phyloP scores from a whole-genome alignment of 2,888 invertebrate species.

The Leucophora obtusa region DNA sequence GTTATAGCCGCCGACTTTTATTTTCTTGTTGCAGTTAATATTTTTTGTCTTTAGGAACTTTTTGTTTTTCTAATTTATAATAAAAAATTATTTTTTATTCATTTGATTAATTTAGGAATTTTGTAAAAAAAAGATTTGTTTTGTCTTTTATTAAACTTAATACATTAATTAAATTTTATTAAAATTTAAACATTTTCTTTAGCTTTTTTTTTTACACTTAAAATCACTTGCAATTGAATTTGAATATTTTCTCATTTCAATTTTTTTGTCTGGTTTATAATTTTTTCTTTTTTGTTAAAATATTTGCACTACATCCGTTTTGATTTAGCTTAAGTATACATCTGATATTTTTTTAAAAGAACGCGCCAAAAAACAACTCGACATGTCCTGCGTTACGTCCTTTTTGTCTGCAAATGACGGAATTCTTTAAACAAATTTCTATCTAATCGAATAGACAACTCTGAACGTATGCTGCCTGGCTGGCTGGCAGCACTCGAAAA shows the following conservation, averaged over 20 bases:
- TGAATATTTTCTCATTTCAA: background rate
- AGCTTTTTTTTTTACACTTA: background rate
- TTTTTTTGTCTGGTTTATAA: constrained; percentile 7
- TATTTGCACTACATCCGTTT: constrained; percentile 30
- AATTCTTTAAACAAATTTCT: constrained; percentile 78
- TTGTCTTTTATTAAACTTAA: background rate
- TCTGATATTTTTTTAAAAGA: constrained; percentile 22
- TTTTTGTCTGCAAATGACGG: constrained; percentile 76
- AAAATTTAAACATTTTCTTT: background rate
- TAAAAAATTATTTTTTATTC: constrained; percentile 48
- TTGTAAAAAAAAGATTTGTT: constrained; percentile 3
- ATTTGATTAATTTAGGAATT: constrained; percentile 20
- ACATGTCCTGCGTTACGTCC: constrained; percentile 44
- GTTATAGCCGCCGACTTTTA: background rate
- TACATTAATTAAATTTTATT: background rate
- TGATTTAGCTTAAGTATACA: constrained; percentile 18
- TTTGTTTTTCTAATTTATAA: constrained; percentile 23
- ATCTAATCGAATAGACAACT: constrained; percentile 47
- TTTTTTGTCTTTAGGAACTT: constrained; percentile 56
- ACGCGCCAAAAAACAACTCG: constrained; percentile 58
- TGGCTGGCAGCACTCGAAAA: constrained; percentile 49
- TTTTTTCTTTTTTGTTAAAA: background rate
- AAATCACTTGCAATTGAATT: background rate
- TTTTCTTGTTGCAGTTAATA: constrained; percentile 25
- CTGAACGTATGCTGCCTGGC: constrained; percentile 39